These are phyloP conservation scores for Pseudomugil gertrudae DNA, from an alignment of 2,797 vertebrate species.

Conservation along the genomic window DNA sequence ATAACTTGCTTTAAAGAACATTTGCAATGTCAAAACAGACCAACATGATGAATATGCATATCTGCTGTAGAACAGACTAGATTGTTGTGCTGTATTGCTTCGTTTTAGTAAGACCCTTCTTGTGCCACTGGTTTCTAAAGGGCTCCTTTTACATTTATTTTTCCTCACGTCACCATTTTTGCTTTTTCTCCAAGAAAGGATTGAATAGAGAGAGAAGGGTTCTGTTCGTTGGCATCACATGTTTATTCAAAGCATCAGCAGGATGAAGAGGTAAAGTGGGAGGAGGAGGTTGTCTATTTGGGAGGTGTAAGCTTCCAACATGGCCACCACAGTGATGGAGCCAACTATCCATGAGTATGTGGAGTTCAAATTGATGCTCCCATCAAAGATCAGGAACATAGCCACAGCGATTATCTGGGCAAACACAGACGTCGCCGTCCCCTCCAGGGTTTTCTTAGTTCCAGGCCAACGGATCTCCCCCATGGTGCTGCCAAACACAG, in stretches of 20 bases:
- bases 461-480: slow-evolving; percentile 97
- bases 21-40: slow-evolving; percentile 20
- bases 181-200: neutral
- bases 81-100: neutral
- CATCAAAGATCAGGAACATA: slow-evolving; percentile 93
- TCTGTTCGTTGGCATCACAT: slow-evolving; percentile 18
- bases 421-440: slow-evolving; percentile 93
- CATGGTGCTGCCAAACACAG: slow-evolving; percentile 91
- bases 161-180: neutral
- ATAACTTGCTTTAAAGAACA: slow-evolving; percentile 7
- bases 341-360: slow-evolving; percentile 94
- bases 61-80: slow-evolving; percentile 22
- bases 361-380: slow-evolving; percentile 89
- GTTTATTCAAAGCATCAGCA: slow-evolving; percentile 87
- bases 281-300: slow-evolving; percentile 97
- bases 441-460: slow-evolving; percentile 96
- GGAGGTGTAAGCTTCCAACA: slow-evolving; percentile 93
- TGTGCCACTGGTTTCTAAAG: slow-evolving; percentile 38
- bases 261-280: slow-evolving; percentile 95
- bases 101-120: slow-evolving; percentile 3
- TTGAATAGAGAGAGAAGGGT: slow-evolving; percentile 1
- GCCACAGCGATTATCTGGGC: slow-evolving; percentile 96
- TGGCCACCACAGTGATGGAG: slow-evolving; percentile 91
- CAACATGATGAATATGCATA: slow-evolving; percentile 27
- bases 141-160: neutral